Conservation (phyloP, 2,888 invertebrate genomes). For the Seira musarum region DNA sequence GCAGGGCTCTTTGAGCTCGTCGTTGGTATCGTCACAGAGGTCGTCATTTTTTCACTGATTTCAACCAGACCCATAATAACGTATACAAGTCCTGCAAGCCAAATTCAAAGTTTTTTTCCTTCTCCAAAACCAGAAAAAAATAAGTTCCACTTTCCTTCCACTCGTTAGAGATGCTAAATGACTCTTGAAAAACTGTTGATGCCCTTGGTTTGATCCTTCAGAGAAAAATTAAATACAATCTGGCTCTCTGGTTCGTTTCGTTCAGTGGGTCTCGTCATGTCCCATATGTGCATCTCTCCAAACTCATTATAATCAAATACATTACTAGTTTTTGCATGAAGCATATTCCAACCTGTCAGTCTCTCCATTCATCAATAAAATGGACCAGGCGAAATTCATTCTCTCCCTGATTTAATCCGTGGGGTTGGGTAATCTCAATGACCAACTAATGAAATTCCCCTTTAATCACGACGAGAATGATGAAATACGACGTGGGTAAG, state of each 20-base stretch:
- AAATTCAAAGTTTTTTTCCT: neutral
- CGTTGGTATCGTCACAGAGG: slow-evolving; percentile 45
- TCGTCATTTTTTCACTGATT: slow-evolving; percentile 54
- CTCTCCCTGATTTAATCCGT: slow-evolving; percentile 39
- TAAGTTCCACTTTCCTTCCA: neutral
- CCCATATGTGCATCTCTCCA: slow-evolving; percentile 46
- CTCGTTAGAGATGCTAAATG: neutral
- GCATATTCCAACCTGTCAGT: slow-evolving; percentile 38
- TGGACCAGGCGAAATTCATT: slow-evolving; percentile 18
- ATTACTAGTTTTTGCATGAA: slow-evolving; percentile 37
- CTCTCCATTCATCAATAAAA: slow-evolving; percentile 29
- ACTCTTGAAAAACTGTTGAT: neutral
- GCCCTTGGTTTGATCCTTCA: slow-evolving; percentile 26
- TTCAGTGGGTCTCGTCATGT: too few relatives aligned
- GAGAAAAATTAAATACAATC: slow-evolving; percentile 49
- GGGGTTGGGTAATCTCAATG: slow-evolving; percentile 51
- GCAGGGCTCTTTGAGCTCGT: slow-evolving; percentile 37
- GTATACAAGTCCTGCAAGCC: neutral
- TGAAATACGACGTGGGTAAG: neutral
- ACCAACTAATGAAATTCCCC: slow-evolving; percentile 37
- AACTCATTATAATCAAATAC: slow-evolving; percentile 59
- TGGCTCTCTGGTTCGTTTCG: slow-evolving; percentile 15
- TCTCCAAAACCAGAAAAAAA: neutral
- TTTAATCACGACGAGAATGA: slow-evolving; percentile 25
- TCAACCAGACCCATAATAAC: slow-evolving; percentile 62